phyloP scores from a whole-genome alignment of 2,888 invertebrate species.

The Eumacrocentrus americanus region DNA sequence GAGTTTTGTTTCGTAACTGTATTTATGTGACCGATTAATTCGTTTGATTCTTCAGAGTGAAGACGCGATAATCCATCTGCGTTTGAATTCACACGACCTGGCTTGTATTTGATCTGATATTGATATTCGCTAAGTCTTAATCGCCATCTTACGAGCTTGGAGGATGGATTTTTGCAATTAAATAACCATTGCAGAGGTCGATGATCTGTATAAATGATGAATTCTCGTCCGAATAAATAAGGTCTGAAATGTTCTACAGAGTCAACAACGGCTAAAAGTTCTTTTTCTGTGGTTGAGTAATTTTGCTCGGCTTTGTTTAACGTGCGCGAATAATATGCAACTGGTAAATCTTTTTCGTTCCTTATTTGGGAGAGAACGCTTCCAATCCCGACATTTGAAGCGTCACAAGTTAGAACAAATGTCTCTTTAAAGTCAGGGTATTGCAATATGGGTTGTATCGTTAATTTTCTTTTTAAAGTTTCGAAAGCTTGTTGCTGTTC shows the following conservation, averaged over 20 bases:
- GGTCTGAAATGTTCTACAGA: constrained; percentile 44
- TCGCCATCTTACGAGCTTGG: constrained; percentile 41
- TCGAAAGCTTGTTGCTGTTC: constrained; percentile 27
- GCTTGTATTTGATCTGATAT: constrained; percentile 21
- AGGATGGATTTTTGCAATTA: constrained; percentile 40
- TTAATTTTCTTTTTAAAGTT: constrained; percentile 37
- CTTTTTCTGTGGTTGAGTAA: constrained; percentile 46
- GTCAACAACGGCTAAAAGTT: constrained; percentile 47
- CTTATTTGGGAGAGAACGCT: constrained; percentile 11
- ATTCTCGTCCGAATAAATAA: constrained; percentile 46
- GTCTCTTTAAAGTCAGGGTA: constrained; percentile 46
- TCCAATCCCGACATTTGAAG: constrained; percentile 12
- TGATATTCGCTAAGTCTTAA: constrained; percentile 43
- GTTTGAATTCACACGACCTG: constrained; percentile 8
- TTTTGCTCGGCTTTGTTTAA: constrained; percentile 42
- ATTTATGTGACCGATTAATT: too few species aligned
- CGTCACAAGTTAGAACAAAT: constrained; percentile 35
- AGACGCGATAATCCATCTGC: constrained; percentile 10
- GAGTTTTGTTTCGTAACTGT: too few species aligned
- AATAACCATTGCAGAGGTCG: constrained; percentile 42
- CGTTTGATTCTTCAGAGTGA: neutral
- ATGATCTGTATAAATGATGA: constrained; percentile 46
- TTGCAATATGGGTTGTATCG: constrained; percentile 38
- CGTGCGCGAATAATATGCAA: constrained; percentile 47
- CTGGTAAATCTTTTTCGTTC: constrained; percentile 41